Base-by-base conservation (phyloP, 2,113 vertebrate species). In the Sinocyclocheilus anshuiensis region DNA sequence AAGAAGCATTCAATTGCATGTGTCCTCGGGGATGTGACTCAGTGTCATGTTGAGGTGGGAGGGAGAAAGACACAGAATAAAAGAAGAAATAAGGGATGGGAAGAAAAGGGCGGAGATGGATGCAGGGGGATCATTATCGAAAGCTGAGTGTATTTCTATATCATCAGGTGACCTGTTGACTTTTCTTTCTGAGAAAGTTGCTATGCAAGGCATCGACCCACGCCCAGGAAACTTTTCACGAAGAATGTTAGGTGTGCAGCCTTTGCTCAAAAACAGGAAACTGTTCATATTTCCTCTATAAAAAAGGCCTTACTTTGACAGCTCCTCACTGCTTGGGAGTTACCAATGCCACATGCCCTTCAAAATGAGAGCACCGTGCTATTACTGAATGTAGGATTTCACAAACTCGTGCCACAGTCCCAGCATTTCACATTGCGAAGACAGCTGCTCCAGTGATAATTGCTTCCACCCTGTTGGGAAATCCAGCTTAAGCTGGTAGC, bases 1-100 rank as follows among this genome's bases (percentile, higher is more conserved):
- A 88, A 89, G 89, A 67, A 18, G 78, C 26, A 53, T 85, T 92
- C 91, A 91, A 89, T 91, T 93, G 86, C 86, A 83, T 88, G 90
- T 83, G 71, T 88, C 86, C 80, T 63, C 50, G 84, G 92, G 88
- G 85, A 93, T 89, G 90, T 93, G 93, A 94, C 87, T 94, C 93
- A 93, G 86, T 86, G 86, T 91, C 89, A 93, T 89, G 45, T 65
- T 69, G 22, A 55, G 42, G 13, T 79, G 86, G 57, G 63, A 33
- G 59, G 63, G 55, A 33, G 61, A 79, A 45, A 85, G 88, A 61
- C 80, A 82, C n/a, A 4, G 76, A 83, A 85, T 33, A 74, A 50
- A 48, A 48, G 42, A 42, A 42, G 42, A 42, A 42, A 42, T 42
- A 10, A 42, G 59, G 63, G 78, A 45, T 24, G n/a, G 22, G 45